Evolutionary conservation across 2,113 vertebrate species (phyloP).

Genomic region (Spilogale gracilis): DNA sequence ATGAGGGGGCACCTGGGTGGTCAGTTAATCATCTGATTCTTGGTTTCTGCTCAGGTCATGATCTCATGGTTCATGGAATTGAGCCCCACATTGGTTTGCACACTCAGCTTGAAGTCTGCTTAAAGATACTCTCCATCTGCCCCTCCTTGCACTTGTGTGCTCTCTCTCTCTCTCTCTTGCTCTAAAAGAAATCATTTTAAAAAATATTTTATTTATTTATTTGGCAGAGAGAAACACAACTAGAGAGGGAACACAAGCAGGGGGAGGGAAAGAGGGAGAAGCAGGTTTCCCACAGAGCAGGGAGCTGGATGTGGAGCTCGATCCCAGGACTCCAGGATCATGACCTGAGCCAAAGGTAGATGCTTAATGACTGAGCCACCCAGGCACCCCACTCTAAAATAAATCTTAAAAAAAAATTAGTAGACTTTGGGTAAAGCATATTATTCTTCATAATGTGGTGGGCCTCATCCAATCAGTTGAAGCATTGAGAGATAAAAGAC

Average conservation of each 20-base stretch:
- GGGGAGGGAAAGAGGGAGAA: too few relatives aligned
- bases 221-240: too few relatives aligned
- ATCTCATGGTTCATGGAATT: neutral
- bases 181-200: neutral
- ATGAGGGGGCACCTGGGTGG: neutral
- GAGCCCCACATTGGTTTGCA: neutral
- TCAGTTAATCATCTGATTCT: neutral
- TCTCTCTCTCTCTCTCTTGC: neutral
- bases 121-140: neutral
- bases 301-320: too few relatives aligned
- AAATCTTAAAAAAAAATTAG: neutral
- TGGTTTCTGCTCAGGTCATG: neutral
- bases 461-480: neutral
- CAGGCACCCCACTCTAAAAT: neutral
- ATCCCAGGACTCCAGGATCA: too few relatives aligned
- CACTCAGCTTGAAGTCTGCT: neutral
- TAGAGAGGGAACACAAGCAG: too few relatives aligned
- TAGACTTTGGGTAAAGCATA: neutral
- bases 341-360: too few relatives aligned
- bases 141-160: neutral
- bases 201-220: neutral
- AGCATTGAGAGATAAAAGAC: neutral
- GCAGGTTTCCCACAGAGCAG: too few relatives aligned
- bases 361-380: too few relatives aligned
- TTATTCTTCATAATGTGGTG: neutral